phyloP scores from a whole-genome alignment of 2,888 invertebrate species.

The Nephrotoma appendiculata region DNA sequence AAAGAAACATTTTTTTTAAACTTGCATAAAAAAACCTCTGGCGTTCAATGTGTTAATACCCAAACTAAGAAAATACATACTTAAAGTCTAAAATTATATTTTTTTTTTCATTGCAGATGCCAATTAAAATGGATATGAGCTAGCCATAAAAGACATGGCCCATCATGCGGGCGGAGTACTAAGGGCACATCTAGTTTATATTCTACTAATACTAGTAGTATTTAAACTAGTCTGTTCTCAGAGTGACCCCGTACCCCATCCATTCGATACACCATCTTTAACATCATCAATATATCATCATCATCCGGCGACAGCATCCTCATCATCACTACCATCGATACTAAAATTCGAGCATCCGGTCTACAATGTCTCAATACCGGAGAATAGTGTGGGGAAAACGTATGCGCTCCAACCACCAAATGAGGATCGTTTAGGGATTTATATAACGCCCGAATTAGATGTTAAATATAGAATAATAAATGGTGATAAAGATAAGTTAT shows the following conservation, averaged over 20 bases:
- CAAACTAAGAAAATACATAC: too few relatives aligned
- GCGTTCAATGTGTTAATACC: too few relatives aligned
- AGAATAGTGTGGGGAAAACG: slow-evolving; percentile 85
- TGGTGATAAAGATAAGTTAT: slow-evolving; percentile 80
- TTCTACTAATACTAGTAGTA: slow-evolving; percentile 14
- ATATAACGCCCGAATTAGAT: slow-evolving; percentile 37
- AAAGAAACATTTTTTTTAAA: too few relatives aligned
- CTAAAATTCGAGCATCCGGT: slow-evolving; percentile 45
- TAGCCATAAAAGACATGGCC: slow-evolving; percentile 4
- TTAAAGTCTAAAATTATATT: neutral
- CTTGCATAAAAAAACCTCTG: too few relatives aligned
- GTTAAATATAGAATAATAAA: slow-evolving; percentile 75
- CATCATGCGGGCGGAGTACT: slow-evolving; percentile 9
- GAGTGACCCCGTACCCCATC: slow-evolving; percentile 13
- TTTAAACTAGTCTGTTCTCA: slow-evolving; percentile 13
- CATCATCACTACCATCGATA: neutral
- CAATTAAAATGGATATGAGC: slow-evolving; percentile 1
- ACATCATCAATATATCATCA: slow-evolving; percentile 6
- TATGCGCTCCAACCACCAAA: slow-evolving; percentile 56
- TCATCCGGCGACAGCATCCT: slow-evolving; percentile 6
- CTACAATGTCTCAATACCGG: slow-evolving; percentile 84
- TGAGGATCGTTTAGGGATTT: slow-evolving; percentile 70
- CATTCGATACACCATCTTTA: slow-evolving; percentile 9
- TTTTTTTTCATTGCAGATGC: slow-evolving; percentile 1
- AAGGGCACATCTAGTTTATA: slow-evolving; percentile 15